Evolutionary conservation across 2,113 vertebrate genomes (phyloP).

Genomic region (Cnemophilus loriae): DNA sequence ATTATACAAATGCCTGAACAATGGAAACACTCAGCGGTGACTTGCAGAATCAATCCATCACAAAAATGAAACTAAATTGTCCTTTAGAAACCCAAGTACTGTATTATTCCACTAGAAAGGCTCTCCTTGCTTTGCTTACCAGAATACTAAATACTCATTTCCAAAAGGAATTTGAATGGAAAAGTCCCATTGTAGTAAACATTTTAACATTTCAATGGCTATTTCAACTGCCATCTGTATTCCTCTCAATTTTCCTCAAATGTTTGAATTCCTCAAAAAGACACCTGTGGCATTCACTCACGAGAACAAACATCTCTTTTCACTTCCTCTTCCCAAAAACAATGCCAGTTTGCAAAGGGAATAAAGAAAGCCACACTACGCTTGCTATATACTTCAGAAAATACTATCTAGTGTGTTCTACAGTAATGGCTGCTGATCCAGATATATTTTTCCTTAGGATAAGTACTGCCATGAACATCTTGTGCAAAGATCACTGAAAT

Average conservation of each 20-base stretch:
- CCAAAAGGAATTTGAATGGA: not conserved
- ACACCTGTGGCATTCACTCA: slow-evolving; percentile 10
- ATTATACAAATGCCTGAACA: not conserved
- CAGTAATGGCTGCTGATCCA: not conserved
- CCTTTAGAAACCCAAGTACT: not conserved
- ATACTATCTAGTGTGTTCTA: not conserved
- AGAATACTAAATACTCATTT: not conserved
- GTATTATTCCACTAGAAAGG: not conserved
- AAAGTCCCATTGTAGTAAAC: not conserved
- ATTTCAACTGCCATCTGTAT: not conserved
- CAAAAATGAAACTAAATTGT: not conserved
- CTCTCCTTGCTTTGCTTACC: not conserved
- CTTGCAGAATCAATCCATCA: not conserved
- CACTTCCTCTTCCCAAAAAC: not conserved
- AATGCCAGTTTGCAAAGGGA: not conserved
- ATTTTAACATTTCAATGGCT: not conserved
- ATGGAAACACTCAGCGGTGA: not conserved
- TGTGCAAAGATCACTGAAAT: not conserved
- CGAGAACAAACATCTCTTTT: not conserved
- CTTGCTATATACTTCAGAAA: not conserved
- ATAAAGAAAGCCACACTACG: not conserved
- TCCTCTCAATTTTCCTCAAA: not conserved
- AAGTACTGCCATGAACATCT: not conserved
- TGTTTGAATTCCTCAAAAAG: not conserved
- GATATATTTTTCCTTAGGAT: not conserved